Conservation (phyloP, 2,888 invertebrate genomes). For the Rambutsinella grinnellia region DNA sequence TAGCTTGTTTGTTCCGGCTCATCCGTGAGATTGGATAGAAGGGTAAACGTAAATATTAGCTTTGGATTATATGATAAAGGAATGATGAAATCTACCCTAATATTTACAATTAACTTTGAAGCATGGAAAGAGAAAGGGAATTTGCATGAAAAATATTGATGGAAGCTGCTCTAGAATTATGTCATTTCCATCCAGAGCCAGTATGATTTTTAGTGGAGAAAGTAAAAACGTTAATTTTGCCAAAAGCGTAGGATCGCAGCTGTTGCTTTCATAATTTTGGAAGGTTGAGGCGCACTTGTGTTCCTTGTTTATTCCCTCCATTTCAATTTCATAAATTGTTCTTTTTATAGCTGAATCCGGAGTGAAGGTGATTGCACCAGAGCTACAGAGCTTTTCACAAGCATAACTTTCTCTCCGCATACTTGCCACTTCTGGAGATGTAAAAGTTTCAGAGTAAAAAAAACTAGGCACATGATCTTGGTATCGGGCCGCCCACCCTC, state of each 20-base stretch:
- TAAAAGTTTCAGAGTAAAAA: not conserved
- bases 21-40: too few species aligned
- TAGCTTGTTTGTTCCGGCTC: too few species aligned
- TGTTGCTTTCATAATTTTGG: not conserved
- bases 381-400: not conserved
- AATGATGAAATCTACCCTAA: not conserved
- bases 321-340: not conserved
- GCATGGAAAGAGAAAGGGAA: not conserved
- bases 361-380: slow-evolving; percentile 5
- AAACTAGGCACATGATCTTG: not conserved
- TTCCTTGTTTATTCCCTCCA: not conserved
- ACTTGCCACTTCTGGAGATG: not conserved
- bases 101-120: not conserved
- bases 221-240: not conserved
- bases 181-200: not conserved
- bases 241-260: not conserved
- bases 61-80: too few species aligned
- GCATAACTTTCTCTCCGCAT: not conserved
- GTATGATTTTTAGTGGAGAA: not conserved
- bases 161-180: not conserved
- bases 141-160: not conserved
- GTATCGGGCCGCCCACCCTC: not conserved
- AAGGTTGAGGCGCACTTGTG: not conserved
- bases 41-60: too few species aligned
- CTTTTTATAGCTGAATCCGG: not conserved